These are phyloP conservation scores for Lasioglossum morio DNA, from an alignment of 2,888 invertebrate species.

Conservation along the genomic window DNA sequence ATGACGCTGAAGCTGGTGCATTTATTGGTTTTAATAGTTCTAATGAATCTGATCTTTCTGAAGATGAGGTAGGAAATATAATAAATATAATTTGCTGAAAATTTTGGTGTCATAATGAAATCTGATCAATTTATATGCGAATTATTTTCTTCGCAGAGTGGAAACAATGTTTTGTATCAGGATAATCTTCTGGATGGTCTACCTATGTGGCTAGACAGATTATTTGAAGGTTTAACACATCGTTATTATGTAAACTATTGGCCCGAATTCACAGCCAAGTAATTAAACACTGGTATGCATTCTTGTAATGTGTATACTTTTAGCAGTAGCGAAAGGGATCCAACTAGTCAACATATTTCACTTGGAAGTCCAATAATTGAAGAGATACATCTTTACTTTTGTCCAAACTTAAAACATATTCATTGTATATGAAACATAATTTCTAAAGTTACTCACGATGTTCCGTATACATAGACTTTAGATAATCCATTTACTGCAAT, in stretches of 20 bases:
- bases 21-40: constrained; percentile 94
- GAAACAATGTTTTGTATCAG: constrained; percentile 86
- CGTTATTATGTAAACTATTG: constrained; percentile 98
- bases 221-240: constrained; percentile 98
- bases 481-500: constrained; percentile 63
- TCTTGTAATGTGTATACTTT: constrained; percentile 52
- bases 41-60: constrained; percentile 85
- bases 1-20: constrained; percentile 92
- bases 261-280: constrained; percentile 97
- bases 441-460: constrained; percentile 62
- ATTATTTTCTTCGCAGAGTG: constrained; percentile 78
- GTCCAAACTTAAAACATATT: constrained; percentile 69
- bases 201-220: constrained; percentile 97
- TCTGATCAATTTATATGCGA: not conserved
- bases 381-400: constrained; percentile 62
- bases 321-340: constrained; percentile 62
- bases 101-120: not conserved
- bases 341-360: constrained; percentile 74
- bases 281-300: constrained; percentile 74
- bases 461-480: constrained; percentile 64
- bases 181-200: constrained; percentile 95
- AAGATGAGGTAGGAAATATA: constrained; percentile 79
- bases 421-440: constrained; percentile 65
- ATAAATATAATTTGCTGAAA: not conserved
- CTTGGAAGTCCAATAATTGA: constrained; percentile 58